Base-by-base conservation (phyloP, 1,140 invertebrate species). In the Phthorimaea operculella region DNA sequence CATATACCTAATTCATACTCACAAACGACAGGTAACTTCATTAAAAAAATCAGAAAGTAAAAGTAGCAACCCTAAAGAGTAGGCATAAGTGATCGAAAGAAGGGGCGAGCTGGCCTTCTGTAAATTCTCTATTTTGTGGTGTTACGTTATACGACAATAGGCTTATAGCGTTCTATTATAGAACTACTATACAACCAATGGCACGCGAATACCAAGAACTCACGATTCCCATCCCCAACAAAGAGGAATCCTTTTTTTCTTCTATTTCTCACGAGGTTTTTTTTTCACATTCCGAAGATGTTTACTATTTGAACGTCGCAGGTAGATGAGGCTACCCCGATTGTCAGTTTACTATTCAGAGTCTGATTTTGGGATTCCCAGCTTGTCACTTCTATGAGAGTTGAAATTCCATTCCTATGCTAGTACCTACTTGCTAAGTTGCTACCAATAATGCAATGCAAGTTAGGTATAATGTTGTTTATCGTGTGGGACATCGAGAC, bases 161-260 rank as follows among this genome's bases (percentile, higher is more conserved):
- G 36, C 10, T n/a, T 39, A 39, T 39, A 39, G 10, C n/a, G 10
- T n/a, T 39, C 36, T n/a, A 39, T 28, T 28, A 28, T 28, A 28
- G 21, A 28, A 28, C 21, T 28, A 28, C 21, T 28, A 39, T n/a
- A 39, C 1, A 39, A 39, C 36, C 36, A 51, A 65, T 72, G 68
- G 76, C 79, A 82, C 79, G 79, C 70, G 74, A 71, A 73, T 74
- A 73, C 74, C 65, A 51, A 62, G 74, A 74, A 76, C 45, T 60
- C 34, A 61, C 58, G 52, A 70, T 79, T 82, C 78, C 71, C 78
- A 73, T 72, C 72, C 62, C 59, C 64, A 54, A 57, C 57, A 54
- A 57, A 54, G 59, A 68, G 66, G 68, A 65, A 72, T 62, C 56
- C 54, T 52, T 72, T 73, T 76, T 74, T 77, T 74, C 64, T 61